Evolutionary conservation across 1,140 invertebrate species (phyloP).

Genomic region (Lysiphlebus fabarum): DNA sequence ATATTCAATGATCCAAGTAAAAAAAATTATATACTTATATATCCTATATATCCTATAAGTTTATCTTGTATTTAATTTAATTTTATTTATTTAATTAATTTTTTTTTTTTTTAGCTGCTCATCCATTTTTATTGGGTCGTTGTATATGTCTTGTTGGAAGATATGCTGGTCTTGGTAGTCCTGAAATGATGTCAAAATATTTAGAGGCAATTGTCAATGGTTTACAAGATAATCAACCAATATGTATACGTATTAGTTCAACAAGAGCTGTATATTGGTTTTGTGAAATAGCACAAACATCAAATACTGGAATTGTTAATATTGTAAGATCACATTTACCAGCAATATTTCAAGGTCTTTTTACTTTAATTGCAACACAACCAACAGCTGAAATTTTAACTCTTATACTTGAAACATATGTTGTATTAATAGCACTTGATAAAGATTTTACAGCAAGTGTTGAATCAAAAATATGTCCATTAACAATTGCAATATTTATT

Average conservation of each 20-base stretch:
- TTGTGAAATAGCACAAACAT: constrained; percentile 35
- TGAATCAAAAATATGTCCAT: constrained; percentile 66
- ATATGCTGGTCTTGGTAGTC: constrained; percentile 62
- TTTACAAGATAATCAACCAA: constrained; percentile 57
- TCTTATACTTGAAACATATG: constrained; percentile 67
- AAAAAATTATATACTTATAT: constrained; percentile 21
- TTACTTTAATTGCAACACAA: constrained; percentile 40
- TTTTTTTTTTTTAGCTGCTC: constrained; percentile 42
- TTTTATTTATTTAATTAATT: constrained; percentile 8
- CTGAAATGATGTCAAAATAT: constrained; percentile 60
- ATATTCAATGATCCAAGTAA: constrained; percentile 52
- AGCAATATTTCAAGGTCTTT: constrained; percentile 49
- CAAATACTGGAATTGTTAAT: constrained; percentile 35
- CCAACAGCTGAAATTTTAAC: constrained; percentile 58
- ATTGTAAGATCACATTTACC: constrained; percentile 45
- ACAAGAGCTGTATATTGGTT: constrained; percentile 55
- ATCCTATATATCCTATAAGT: too few relatives aligned
- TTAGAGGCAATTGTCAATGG: constrained; percentile 64
- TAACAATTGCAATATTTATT: constrained; percentile 71
- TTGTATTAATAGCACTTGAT: constrained; percentile 66
- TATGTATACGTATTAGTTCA: constrained; percentile 49
- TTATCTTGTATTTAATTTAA: constrained; percentile 7
- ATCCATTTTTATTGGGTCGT: constrained; percentile 69
- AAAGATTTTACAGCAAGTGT: constrained; percentile 64
- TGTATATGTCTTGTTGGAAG: constrained; percentile 70